Base-by-base conservation (phyloP, 1,140 invertebrate species). In the Paralvinella palmiformis region DNA sequence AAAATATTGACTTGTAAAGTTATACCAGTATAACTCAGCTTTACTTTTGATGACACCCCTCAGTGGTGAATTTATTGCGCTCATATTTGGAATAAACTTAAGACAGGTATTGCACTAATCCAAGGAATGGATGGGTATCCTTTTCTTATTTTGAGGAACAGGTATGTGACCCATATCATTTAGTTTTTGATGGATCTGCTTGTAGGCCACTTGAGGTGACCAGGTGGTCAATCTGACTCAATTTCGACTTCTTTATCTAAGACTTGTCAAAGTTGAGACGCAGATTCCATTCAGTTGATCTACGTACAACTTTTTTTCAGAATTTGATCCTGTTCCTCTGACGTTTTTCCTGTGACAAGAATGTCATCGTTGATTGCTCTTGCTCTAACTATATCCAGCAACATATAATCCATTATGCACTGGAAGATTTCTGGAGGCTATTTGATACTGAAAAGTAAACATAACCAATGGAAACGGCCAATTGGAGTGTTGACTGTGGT, bases 401-500 rank as follows among this genome's bases (percentile, higher is more conserved):
- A n/a, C n/a, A n/a, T n/a, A n/a, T n/a, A n/a, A n/a, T n/a, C n/a
- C n/a, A n/a, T n/a, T n/a, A n/a, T n/a, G n/a, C n/a, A 1, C 37
- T 44, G 45, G 45, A 6, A 10, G 17, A 50, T 50, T 15, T 50
- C 45, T 50, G 15, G 45, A 50, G 45, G 10, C 50, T n/a, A 50
- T 27, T 50, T 50, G 20, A 50, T 50, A 27, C 17, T 27, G 27
- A 50, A 50, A 4, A 5, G 45, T 6, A 50, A 27, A 27, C 45
- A 27, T 27, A 50, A 50, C 45, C 45, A 50, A n/a, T 27, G 20
- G 45, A 6, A 35, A 15, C 58, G 31, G 3, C 63, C 48, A 56
- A 69, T 50, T 50, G 45, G 45, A 7, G 67, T 66, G 33, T 63
- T 66, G 33, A 66, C 62, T 0, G 48, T 66, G 57, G 31, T 66